These are phyloP conservation scores for Loxodonta africana DNA, from an alignment of 2,113 vertebrate species.

Conservation along the genomic window DNA sequence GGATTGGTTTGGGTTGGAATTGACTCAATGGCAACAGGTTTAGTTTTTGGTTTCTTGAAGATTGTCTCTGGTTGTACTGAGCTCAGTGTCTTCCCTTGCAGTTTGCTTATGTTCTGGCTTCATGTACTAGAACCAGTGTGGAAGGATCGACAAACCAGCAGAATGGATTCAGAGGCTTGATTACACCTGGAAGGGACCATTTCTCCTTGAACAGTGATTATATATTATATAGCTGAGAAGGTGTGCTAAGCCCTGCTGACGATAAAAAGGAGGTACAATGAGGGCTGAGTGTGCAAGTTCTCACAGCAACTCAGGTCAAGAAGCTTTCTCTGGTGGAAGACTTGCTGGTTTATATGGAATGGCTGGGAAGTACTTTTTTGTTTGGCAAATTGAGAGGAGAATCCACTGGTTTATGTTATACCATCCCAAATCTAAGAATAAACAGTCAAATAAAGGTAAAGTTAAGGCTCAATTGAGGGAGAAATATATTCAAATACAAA, in stretches of 20 bases:
- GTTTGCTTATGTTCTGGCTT: not conserved
- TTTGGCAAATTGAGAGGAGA: conserved; percentile 16
- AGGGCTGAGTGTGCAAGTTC: not conserved
- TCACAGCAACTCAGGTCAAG: not conserved
- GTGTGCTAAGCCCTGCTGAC: not conserved
- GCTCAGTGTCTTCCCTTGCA: not conserved
- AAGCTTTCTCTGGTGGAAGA: conserved; percentile 4
- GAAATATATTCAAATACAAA: conserved; percentile 11
- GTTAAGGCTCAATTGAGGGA: conserved; percentile 1
- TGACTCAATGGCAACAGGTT: no score
- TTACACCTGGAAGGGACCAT: conserved; percentile 19
- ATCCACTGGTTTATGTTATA: conserved; percentile 5
- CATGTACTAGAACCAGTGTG: not conserved
- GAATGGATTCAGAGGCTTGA: conserved; percentile 18
- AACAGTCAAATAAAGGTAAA: conserved; percentile 4
- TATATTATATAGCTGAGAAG: not conserved
- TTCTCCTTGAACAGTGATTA: not conserved
- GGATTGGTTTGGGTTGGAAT: no score
- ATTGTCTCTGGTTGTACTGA: not conserved
- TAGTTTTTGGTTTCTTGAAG: not conserved
- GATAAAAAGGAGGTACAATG: not conserved
- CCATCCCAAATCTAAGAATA: not conserved
- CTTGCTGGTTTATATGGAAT: not conserved
- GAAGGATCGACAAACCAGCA: not conserved
- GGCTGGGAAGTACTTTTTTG: not conserved